Percentiles rank a stretch among this genome's conserved stretches.
Evolutionary conservation across 2,113 vertebrate genomes (phyloP).

Genomic region (Sylvilagus bachmani): DNA sequence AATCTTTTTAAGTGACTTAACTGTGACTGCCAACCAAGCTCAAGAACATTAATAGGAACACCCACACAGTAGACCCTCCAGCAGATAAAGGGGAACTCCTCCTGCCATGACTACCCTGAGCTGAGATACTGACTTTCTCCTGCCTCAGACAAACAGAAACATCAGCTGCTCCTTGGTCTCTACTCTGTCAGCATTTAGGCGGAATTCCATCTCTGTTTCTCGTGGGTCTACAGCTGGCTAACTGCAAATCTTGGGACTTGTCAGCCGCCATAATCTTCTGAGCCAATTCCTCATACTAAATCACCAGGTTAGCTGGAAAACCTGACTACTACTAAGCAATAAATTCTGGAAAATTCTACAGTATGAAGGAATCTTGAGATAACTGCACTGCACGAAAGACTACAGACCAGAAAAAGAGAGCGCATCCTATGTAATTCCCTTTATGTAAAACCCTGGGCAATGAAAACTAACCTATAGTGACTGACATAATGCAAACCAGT

Average conservation of each 20-base stretch:
- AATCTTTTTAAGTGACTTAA: constrained; percentile 27
- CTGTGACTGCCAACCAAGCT: not conserved
- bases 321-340: not conserved
- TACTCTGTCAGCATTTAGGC: not conserved
- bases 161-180: not conserved
- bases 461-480: not conserved
- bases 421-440: not conserved
- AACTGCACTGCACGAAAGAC: constrained; percentile 21
- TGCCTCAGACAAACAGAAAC: not conserved
- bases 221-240: not conserved
- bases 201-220: not conserved
- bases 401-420: not conserved
- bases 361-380: constrained; percentile 11
- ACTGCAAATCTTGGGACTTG: not conserved
- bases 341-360: not conserved
- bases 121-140: not conserved
- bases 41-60: constrained; percentile 5
- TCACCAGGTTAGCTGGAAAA: not conserved
- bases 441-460: constrained; percentile 19
- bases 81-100: not conserved
- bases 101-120: not conserved
- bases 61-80: not conserved
- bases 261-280: not conserved
- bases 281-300: not conserved
- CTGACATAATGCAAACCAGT: not conserved